A percentile compares a stretch with the other conserved stretches of the same genome.
phyloP scores from a whole-genome alignment of 2,797 vertebrate genomes.

The Cirrhinus mrigala region DNA sequence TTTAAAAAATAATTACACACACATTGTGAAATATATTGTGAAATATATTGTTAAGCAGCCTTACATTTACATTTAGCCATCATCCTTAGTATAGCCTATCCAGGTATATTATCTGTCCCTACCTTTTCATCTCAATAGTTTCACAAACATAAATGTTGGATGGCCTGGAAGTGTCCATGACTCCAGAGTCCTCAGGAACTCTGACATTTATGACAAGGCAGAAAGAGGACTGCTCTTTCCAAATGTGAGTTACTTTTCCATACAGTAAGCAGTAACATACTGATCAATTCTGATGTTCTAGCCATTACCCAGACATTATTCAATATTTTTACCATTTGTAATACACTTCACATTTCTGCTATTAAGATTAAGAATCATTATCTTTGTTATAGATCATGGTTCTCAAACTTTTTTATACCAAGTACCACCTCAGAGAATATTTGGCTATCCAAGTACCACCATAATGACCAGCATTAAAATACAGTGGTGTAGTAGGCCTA shows the following conservation, averaged over 20 bases:
- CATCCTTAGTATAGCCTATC: background rate
- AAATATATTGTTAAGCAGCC: background rate
- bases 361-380: background rate
- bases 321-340: background rate
- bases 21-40: too few species aligned
- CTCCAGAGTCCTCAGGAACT: slow-evolving; percentile 32
- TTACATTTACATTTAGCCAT: too few species aligned
- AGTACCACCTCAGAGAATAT: too few species aligned
- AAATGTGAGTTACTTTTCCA: slow-evolving; percentile 3
- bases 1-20: background rate
- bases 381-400: background rate
- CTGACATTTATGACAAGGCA: slow-evolving; percentile 8
- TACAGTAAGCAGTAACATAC: background rate
- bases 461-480: too few species aligned
- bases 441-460: too few species aligned
- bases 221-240: slow-evolving; percentile 18
- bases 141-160: slow-evolving; percentile 23
- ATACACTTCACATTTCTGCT: background rate
- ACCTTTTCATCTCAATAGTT: background rate
- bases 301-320: background rate
- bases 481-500: too few species aligned
- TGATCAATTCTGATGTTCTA: background rate
- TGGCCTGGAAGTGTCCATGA: slow-evolving; percentile 44
- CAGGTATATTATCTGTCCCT: background rate
- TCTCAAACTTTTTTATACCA: too few species aligned